These are phyloP conservation scores for Drosophila pegasa DNA, from an alignment of 2,888 invertebrate species.

Conservation along the genomic window DNA sequence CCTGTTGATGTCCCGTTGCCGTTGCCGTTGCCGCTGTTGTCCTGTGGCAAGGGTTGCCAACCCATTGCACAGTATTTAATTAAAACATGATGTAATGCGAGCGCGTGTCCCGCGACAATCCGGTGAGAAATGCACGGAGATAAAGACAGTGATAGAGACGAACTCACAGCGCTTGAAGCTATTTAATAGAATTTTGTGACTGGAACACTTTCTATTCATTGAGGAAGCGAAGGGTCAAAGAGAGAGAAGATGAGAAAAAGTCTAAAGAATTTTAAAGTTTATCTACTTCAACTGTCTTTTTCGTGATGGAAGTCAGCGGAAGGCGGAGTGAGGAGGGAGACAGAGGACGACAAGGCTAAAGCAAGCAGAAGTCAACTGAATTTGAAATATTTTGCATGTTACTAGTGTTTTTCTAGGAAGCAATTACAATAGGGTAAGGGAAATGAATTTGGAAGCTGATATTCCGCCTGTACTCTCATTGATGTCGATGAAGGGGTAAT, in stretches of 20 bases:
- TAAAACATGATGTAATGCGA: slow-evolving; percentile 63
- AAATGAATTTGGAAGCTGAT: background rate
- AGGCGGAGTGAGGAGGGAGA: background rate
- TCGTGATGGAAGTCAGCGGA: background rate
- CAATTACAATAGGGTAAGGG: background rate
- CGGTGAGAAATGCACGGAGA: background rate
- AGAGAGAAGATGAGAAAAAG: background rate
- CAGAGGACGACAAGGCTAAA: background rate
- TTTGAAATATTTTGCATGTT: background rate
- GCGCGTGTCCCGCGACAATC: slow-evolving; percentile 33
- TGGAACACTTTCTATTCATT: slow-evolving; percentile 1
- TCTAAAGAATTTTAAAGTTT: background rate
- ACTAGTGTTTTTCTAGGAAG: background rate
- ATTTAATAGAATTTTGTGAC: slow-evolving; percentile 4
- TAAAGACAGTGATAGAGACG: background rate
- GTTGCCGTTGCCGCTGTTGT: slow-evolving; percentile 10
- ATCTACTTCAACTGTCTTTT: background rate
- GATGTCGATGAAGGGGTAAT: no score
- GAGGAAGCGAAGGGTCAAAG: background rate
- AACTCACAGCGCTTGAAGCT: background rate
- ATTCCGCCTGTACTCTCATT: no score
- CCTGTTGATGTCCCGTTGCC: slow-evolving; percentile 15
- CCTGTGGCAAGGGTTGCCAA: slow-evolving; percentile 44
- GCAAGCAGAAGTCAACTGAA: background rate
- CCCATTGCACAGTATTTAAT: slow-evolving; percentile 57